phyloP scores from a whole-genome alignment of 37 sponge, comb jelly and placozoan genomes.

The Diacarnus erythraeanus region DNA sequence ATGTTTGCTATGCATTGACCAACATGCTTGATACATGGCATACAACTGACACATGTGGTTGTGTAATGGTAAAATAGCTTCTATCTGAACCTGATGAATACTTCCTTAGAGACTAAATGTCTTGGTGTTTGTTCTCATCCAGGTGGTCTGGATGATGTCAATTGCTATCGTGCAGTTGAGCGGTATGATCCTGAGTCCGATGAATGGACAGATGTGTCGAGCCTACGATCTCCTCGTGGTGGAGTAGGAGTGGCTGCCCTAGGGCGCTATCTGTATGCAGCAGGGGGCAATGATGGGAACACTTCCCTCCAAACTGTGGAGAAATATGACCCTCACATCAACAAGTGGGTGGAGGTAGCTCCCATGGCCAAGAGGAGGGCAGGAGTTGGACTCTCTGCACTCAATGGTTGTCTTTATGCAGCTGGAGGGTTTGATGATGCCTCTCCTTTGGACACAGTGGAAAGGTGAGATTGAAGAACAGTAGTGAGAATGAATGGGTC shows the following conservation, averaged over 20 bases:
- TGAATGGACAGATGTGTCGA: slow-evolving; percentile 82
- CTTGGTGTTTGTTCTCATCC: neutral
- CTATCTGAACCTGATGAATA: neutral
- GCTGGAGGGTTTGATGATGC: slow-evolving; percentile 97
- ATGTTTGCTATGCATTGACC: too few relatives aligned
- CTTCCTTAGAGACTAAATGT: neutral
- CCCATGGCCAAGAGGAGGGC: slow-evolving; percentile 84
- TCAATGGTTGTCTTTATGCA: slow-evolving; percentile 89
- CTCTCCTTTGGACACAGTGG: slow-evolving; percentile 81
- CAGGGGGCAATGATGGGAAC: slow-evolving; percentile 88
- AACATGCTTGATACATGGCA: slow-evolving; percentile 6
- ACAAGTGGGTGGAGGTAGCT: slow-evolving; percentile 83
- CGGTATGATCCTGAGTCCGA: slow-evolving; percentile 81
- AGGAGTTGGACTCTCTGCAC: slow-evolving; percentile 83
- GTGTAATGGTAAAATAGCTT: neutral
- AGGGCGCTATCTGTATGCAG: slow-evolving; percentile 80
- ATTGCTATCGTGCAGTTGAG: slow-evolving; percentile 86
- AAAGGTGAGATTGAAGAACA: slow-evolving; percentile 77
- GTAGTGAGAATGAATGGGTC: neutral
- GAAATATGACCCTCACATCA: slow-evolving; percentile 84
- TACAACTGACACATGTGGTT: neutral
- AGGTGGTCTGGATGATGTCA: slow-evolving; percentile 91
- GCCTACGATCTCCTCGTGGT: slow-evolving; percentile 74
- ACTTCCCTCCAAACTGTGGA: slow-evolving; percentile 83
- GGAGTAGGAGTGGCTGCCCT: slow-evolving; percentile 88